A percentile compares a stretch with the other conserved stretches of the same genome.
Conservation (phyloP, 2,888 invertebrate genomes). For the Cataglyphis cursor region DNA sequence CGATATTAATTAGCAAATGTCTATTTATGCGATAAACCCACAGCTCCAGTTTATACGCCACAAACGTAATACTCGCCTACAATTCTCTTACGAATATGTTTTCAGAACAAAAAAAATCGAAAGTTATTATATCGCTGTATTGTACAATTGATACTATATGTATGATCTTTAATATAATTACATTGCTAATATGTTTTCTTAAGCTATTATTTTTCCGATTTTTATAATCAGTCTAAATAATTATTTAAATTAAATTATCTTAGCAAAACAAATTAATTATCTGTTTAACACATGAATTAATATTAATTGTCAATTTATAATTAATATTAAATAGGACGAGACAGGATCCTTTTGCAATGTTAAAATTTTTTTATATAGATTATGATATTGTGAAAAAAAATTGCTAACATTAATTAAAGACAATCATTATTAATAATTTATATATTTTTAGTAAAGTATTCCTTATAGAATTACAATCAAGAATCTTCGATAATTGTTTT, state of each 20-base stretch:
- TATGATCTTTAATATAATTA: not conserved
- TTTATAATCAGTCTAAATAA: not conserved
- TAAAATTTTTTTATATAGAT: not conserved
- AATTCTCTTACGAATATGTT: not conserved
- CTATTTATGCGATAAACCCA: slow-evolving; percentile 58
- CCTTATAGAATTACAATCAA: not conserved
- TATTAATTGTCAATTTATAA: not conserved
- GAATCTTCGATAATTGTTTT: not conserved
- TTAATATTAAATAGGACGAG: not conserved
- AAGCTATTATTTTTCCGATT: not conserved
- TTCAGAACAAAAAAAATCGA: not conserved
- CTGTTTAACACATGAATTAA: not conserved
- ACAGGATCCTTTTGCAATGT: not conserved
- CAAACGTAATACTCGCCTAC: slow-evolving; percentile 8
- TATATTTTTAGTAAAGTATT: not conserved
- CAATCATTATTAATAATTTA: not conserved
- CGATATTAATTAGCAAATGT: slow-evolving; percentile 62
- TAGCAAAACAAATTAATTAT: slow-evolving; percentile 42
- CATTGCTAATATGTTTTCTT: not conserved
- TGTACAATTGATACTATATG: not conserved
- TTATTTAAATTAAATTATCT: slow-evolving; percentile 38
- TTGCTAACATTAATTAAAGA: not conserved
- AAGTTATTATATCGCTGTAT: not conserved
- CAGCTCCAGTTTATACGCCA: slow-evolving; percentile 9
- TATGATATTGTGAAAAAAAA: not conserved